Evolutionary conservation across 2,797 vertebrate species (phyloP), one percentile per base, ranked within the genome.

Genomic region (Lithobates pipiens): DNA sequence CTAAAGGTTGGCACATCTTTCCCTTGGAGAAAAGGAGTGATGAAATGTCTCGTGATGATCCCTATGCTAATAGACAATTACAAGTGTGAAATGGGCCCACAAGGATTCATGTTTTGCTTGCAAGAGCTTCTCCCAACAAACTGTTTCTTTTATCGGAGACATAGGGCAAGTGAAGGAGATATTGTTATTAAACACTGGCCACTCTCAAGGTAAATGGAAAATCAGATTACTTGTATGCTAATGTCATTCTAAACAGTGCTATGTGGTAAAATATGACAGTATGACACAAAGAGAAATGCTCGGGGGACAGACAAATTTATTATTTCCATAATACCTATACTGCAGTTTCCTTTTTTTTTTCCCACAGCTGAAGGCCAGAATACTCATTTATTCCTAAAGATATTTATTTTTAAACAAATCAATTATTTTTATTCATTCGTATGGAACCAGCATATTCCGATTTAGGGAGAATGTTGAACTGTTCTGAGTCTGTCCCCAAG

Each of bases 31-130:
- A 32, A 88, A 89, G 84, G 86, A 89, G 88, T 88, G 77, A 89
- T 90, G 80, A 90, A 91, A 89, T 50, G 63, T 84, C 88, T 88
- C 87, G 77, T 81, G 75, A 91, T 91, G 88, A 86, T 85, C 18
- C 79, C 85, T 82, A 32, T 88, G 89, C 29, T 91, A 89, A 88
- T 89, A 91, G 82, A 76, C 81, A 87, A 86, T 87, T 86, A 90
- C 78, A 83, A 85, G 61, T 77, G 18, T 0, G 42, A 84, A 39
- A 84, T 54, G 78, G 84, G 88, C 61, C 54, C 85, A 85, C 83
- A 89, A 86, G 81, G 68, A 50, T 90, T 89, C 42, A 42, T 86
- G 50, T 46, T 72, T 76, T 34, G 27, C 18, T 54, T 73, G 42
- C 27, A 15, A 50, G 6, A 39, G 79, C 68, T 61, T n/a, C 46